A percentile compares a stretch with the other conserved stretches of the same genome.
Evolutionary conservation across 2,113 vertebrate genomes (phyloP).

Genomic region (Cathartes aura): DNA sequence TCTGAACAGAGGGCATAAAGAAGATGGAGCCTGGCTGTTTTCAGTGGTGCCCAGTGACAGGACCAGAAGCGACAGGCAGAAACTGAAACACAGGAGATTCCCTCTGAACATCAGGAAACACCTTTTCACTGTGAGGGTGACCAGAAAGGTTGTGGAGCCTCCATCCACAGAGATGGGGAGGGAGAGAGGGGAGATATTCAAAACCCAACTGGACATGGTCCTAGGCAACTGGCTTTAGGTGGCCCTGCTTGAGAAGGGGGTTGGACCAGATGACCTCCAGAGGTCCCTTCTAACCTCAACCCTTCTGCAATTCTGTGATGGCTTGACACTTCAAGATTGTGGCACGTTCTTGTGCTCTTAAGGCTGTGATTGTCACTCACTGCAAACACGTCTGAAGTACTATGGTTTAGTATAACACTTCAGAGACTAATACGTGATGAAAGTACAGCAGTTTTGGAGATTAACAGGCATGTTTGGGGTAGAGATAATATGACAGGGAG

Average conservation of each 20-base stretch:
- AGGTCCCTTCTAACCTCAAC: not conserved
- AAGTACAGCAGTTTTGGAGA: not conserved
- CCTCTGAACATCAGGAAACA: not conserved
- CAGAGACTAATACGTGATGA: not conserved
- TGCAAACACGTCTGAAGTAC: not conserved
- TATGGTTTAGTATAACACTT: not conserved
- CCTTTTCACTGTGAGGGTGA: not conserved
- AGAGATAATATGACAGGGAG: not conserved
- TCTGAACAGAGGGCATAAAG: accelerated
- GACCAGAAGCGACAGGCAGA: not conserved
- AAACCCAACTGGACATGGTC: not conserved
- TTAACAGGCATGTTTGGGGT: not conserved
- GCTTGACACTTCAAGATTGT: not conserved
- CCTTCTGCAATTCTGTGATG: not conserved
- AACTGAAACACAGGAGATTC: not conserved
- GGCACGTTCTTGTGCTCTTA: not conserved
- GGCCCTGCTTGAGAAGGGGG: not conserved
- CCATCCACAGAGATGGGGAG: not conserved
- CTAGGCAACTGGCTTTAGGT: not conserved
- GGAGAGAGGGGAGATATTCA: not conserved
- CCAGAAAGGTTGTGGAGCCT: not conserved
- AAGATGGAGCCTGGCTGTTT: not conserved
- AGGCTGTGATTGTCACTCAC: not conserved
- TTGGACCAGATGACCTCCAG: not conserved
- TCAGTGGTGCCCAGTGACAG: not conserved